These are phyloP conservation scores for Tribolium castaneum DNA, from an alignment of 1,140 invertebrate genomes.

Conservation along the genomic window DNA sequence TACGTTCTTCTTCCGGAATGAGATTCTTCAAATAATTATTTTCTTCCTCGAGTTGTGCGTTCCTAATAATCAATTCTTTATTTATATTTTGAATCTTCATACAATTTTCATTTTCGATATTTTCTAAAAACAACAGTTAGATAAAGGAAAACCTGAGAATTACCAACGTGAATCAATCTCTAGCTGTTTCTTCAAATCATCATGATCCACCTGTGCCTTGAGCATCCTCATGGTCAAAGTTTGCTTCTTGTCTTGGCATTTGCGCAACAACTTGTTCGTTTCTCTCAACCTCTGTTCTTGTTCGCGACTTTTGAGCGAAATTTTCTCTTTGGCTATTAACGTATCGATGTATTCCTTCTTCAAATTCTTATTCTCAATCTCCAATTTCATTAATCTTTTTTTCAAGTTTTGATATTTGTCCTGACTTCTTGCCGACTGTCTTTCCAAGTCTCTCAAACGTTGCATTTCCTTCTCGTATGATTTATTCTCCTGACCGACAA, in stretches of 20 bases:
- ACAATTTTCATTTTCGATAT: neutral
- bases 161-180: neutral
- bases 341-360: conserved; percentile 4
- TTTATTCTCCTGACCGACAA: neutral
- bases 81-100: neutral
- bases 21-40: conserved; percentile 16
- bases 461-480: neutral
- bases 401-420: conserved; percentile 1
- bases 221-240: conserved; percentile 38
- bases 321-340: neutral
- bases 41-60: conserved; percentile 8
- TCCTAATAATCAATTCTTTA: neutral
- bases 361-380: neutral
- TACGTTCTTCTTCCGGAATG: neutral
- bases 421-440: neutral
- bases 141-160: neutral
- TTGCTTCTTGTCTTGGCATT: conserved; percentile 3
- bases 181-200: conserved; percentile 44
- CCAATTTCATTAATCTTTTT: neutral
- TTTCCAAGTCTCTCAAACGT: neutral
- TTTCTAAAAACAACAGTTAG: neutral
- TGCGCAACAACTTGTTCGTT: conserved; percentile 5
- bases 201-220: conserved; percentile 42
- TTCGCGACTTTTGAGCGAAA: conserved; percentile 4
- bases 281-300: conserved; percentile 10